Conservation (phyloP, 2,113 vertebrate species). For the Burhinus bistriatus region DNA sequence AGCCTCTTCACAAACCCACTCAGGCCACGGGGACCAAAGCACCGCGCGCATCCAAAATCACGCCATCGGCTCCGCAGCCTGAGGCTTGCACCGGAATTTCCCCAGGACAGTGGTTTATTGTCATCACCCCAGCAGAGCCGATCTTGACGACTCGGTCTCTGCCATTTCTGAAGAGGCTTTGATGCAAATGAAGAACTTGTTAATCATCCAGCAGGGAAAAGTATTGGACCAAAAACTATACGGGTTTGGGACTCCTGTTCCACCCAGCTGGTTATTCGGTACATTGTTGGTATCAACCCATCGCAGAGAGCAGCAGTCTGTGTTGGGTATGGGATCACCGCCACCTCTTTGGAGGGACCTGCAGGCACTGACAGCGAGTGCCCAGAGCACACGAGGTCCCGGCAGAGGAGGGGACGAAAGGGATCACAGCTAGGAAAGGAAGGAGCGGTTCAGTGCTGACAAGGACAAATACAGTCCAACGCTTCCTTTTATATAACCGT, state of each 20-base stretch:
- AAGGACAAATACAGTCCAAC: background rate
- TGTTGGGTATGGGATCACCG: background rate
- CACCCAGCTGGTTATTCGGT: background rate
- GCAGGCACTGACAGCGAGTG: accelerated
- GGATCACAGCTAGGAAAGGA: background rate
- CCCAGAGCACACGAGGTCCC: accelerated
- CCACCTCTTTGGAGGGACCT: too few species aligned
- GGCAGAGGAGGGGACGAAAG: accelerated
- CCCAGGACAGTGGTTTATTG: background rate
- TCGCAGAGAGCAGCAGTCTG: background rate
- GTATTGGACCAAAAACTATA: background rate
- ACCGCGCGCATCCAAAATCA: accelerated
- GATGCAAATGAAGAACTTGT: background rate
- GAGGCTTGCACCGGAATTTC: background rate
- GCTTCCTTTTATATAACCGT: background rate
- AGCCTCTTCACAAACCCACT: background rate
- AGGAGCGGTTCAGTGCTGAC: background rate
- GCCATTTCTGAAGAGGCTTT: background rate
- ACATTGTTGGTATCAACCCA: background rate
- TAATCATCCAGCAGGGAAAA: background rate
- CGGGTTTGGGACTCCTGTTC: background rate
- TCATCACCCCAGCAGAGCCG: background rate
- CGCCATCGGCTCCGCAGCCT: accelerated
- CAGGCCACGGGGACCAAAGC: background rate
- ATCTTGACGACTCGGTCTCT: accelerated